phyloP scores from a whole-genome alignment of 1,140 invertebrate genomes.

The Plectus sambesii region DNA sequence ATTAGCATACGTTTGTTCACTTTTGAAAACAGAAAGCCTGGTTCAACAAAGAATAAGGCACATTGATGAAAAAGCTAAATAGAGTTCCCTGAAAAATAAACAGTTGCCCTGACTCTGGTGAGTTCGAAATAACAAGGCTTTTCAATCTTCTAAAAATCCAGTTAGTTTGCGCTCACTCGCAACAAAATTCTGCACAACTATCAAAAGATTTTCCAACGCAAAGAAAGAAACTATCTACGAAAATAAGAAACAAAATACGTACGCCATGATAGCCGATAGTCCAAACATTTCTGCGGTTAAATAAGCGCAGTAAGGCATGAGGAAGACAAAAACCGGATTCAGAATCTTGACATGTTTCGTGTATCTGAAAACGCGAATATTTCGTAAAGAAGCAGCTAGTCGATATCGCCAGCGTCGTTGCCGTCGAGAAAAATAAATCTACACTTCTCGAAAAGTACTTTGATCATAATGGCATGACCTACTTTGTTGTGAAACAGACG shows the following conservation, averaged over 20 bases:
- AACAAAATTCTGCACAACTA: conserved; percentile 67
- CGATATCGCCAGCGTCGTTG: too few relatives aligned
- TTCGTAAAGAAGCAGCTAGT: background rate
- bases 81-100: conserved; percentile 91
- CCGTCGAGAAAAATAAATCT: conserved; percentile 12
- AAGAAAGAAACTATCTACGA: too few relatives aligned
- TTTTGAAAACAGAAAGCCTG: too few relatives aligned
- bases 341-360: conserved; percentile 33
- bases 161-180: conserved; percentile 96
- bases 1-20: too few relatives aligned
- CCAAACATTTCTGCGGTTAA: conserved; percentile 34
- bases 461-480: background rate
- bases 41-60: too few relatives aligned
- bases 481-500: conserved; percentile 57
- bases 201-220: conserved; percentile 3
- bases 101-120: conserved; percentile 92
- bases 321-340: conserved; percentile 39
- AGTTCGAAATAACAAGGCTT: conserved; percentile 90
- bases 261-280: conserved; percentile 32
- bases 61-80: too few relatives aligned
- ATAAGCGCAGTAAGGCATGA: conserved; percentile 29
- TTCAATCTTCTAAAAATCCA: conserved; percentile 98
- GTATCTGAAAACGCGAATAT: conserved; percentile 20
- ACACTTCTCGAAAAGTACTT: conserved; percentile 13
- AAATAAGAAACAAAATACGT: background rate